These are phyloP conservation scores for Conops quadrifasciatus DNA, from an alignment of 2,888 invertebrate species.

Conservation along the genomic window DNA sequence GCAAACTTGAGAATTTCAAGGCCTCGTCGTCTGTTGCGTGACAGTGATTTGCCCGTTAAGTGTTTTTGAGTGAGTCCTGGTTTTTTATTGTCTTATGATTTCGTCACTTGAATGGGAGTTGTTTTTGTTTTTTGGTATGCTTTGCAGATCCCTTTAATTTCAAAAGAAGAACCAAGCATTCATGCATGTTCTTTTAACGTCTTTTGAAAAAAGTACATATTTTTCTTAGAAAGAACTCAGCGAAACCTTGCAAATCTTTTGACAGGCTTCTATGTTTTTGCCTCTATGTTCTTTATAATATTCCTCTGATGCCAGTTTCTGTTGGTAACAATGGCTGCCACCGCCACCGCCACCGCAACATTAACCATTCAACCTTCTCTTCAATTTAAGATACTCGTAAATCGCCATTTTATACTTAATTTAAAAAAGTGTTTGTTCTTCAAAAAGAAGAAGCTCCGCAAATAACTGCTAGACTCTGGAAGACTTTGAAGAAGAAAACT, in stretches of 20 bases:
- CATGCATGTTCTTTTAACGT: background rate
- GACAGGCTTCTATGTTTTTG: background rate
- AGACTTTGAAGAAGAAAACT: background rate
- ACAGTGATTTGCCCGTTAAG: conserved; percentile 36
- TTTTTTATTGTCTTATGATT: background rate
- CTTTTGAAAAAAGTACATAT: background rate
- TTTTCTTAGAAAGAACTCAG: conserved; percentile 13
- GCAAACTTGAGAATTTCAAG: conserved; percentile 22
- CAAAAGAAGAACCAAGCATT: background rate
- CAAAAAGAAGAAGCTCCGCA: background rate
- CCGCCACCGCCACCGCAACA: background rate
- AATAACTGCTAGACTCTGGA: background rate
- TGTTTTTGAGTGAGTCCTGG: conserved; percentile 32
- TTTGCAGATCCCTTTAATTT: background rate
- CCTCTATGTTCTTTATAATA: background rate
- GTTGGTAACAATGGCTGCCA: conserved; percentile 18
- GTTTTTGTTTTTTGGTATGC: background rate
- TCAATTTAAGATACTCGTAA: conserved; percentile 20
- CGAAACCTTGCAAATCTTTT: conserved; percentile 19
- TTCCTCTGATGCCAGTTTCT: background rate
- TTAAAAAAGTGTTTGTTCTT: too few relatives aligned
- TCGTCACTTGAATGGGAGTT: conserved; percentile 8
- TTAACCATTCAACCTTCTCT: conserved; percentile 9
- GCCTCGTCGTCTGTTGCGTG: conserved; percentile 25
- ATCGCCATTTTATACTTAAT: conserved; percentile 21